These are phyloP conservation scores for Acleris cristana DNA, from an alignment of 2,888 invertebrate genomes.

Conservation along the genomic window DNA sequence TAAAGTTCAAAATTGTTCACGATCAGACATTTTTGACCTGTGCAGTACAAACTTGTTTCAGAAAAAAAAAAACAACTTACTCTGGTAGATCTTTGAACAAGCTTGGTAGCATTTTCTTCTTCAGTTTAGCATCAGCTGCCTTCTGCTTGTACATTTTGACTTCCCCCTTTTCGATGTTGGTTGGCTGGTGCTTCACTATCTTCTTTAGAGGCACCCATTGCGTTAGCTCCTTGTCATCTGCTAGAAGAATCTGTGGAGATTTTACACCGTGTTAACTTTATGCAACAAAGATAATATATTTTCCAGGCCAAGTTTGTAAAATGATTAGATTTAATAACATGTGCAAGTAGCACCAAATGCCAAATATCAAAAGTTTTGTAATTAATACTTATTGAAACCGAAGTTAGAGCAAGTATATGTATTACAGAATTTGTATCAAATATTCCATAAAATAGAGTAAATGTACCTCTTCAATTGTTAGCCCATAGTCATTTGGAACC, in stretches of 20 bases:
- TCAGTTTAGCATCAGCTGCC: constrained; percentile 88
- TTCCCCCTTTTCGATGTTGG: constrained; percentile 91
- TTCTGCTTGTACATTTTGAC: constrained; percentile 89
- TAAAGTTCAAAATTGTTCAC: too few species aligned
- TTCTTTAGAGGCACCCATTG: constrained; percentile 97
- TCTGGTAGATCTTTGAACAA: constrained; percentile 84
- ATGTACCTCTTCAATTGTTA: constrained; percentile 93
- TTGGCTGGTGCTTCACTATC: constrained; percentile 90
- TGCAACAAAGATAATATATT: too few species aligned
- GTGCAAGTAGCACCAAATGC: too few species aligned
- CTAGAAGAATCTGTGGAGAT: constrained; percentile 89
- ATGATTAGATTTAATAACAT: too few species aligned
- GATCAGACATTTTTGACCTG: too few species aligned
- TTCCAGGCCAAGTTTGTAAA: too few species aligned
- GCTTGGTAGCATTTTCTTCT: constrained; percentile 91
- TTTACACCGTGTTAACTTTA: background rate
- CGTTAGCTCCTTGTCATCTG: constrained; percentile 97
- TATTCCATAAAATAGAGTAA: background rate
- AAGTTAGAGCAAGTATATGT: background rate
- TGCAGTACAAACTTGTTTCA: background rate
- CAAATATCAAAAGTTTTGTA: too few species aligned
- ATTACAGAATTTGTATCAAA: background rate
- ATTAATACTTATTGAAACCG: too few species aligned
- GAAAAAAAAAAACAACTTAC: constrained; percentile 50
- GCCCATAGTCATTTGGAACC: constrained; percentile 94